A percentile compares a stretch with the other conserved stretches of the same genome.
Evolutionary conservation across 2,888 invertebrate genomes (phyloP).

Genomic region (Buathra laborator): DNA sequence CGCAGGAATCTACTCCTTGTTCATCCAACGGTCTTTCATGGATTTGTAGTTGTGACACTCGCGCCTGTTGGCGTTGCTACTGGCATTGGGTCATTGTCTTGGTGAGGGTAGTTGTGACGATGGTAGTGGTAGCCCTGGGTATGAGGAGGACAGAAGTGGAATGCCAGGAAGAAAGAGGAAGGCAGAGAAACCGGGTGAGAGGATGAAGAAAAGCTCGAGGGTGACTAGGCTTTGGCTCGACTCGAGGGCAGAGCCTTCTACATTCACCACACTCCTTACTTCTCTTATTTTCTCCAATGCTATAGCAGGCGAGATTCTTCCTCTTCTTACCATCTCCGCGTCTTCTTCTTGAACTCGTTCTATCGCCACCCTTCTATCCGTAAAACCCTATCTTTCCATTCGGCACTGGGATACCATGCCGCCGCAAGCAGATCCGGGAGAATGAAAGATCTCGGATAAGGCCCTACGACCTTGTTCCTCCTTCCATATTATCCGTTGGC

Average conservation of each 20-base stretch:
- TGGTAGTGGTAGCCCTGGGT: not conserved
- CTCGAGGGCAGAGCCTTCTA: slow-evolving; percentile 65
- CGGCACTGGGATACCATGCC: slow-evolving; percentile 37
- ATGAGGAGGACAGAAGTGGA: slow-evolving; percentile 21
- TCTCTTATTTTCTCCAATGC: slow-evolving; percentile 26
- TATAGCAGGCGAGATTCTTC: slow-evolving; percentile 22
- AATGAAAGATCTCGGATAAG: slow-evolving; percentile 73
- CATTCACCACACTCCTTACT: slow-evolving; percentile 43
- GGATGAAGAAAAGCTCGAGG: slow-evolving; percentile 10
- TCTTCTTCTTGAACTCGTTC: slow-evolving; percentile 41
- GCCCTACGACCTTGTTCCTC: slow-evolving; percentile 68
- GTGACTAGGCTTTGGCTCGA: slow-evolving; percentile 59
- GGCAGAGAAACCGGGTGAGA: slow-evolving; percentile 8
- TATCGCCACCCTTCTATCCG: slow-evolving; percentile 11
- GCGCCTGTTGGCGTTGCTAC: not conserved
- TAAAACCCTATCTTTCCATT: slow-evolving; percentile 39
- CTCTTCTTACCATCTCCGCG: slow-evolving; percentile 4
- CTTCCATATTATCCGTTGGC: not conserved
- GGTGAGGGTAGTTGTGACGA: not conserved
- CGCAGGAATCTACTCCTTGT: too few relatives aligned
- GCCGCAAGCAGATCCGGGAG: slow-evolving; percentile 72
- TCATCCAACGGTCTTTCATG: not conserved
- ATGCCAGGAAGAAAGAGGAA: slow-evolving; percentile 22
- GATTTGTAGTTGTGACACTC: slow-evolving; percentile 1
- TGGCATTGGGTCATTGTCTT: slow-evolving; percentile 5